Evolutionary conservation across 2,888 invertebrate genomes (phyloP).

Genomic region (Folsomia manolachei): DNA sequence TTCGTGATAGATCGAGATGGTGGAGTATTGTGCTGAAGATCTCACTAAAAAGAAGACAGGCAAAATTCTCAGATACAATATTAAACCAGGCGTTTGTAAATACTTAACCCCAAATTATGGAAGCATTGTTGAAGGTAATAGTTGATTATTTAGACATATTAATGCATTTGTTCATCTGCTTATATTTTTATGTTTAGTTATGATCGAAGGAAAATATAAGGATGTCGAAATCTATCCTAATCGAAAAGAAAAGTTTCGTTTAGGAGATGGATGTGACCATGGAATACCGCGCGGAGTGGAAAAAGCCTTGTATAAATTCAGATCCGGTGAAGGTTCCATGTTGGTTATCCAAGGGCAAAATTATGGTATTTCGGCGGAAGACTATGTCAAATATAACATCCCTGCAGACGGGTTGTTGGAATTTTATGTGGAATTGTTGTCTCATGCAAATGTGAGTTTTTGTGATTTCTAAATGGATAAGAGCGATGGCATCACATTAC

Average conservation of each 20-base stretch:
- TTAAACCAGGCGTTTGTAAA: slow-evolving; percentile 66
- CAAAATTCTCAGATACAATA: slow-evolving; percentile 70
- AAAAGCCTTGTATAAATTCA: slow-evolving; percentile 74
- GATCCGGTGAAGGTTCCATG: slow-evolving; percentile 72
- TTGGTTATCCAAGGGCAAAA: slow-evolving; percentile 69
- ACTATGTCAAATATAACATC: slow-evolving; percentile 68
- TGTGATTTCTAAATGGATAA: too few relatives aligned
- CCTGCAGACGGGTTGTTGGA: slow-evolving; percentile 75
- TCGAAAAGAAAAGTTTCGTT: slow-evolving; percentile 72
- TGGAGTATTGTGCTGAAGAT: slow-evolving; percentile 84
- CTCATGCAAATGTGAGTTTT: slow-evolving; percentile 72
- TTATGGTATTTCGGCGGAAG: slow-evolving; percentile 74
- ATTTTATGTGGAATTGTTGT: slow-evolving; percentile 76
- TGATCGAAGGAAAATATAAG: slow-evolving; percentile 64
- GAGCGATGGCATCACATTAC: too few relatives aligned
- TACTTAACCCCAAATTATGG: slow-evolving; percentile 75
- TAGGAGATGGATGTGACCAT: slow-evolving; percentile 79
- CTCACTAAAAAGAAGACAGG: slow-evolving; percentile 79
- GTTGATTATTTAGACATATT: background rate
- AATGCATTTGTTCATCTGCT: background rate
- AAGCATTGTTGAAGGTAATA: slow-evolving; percentile 76
- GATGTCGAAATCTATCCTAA: slow-evolving; percentile 72
- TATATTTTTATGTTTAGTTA: slow-evolving; percentile 60
- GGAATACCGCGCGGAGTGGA: slow-evolving; percentile 80
- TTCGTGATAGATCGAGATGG: slow-evolving; percentile 72